A percentile compares a stretch with the other conserved stretches of the same genome.
Conservation (phyloP, 2,113 vertebrate genomes). For the Terrapene triunguis region DNA sequence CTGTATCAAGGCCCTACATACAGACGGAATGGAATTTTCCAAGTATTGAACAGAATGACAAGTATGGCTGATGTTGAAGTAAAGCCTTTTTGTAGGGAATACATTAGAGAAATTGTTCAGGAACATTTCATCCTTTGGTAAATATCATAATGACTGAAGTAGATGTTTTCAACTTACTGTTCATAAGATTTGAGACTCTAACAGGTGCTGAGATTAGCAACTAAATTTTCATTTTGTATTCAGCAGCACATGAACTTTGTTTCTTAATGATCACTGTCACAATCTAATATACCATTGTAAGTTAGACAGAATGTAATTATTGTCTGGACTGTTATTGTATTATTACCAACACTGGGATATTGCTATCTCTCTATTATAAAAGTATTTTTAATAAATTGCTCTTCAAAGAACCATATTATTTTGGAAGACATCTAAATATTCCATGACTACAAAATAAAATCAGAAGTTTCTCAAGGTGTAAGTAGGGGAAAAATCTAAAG, state of each 20-base stretch:
- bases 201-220: background rate
- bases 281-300: background rate
- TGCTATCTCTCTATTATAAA: background rate
- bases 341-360: background rate
- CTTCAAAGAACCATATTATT: background rate
- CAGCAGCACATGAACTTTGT: background rate
- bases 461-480: background rate
- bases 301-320: constrained; percentile 11
- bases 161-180: background rate
- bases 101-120: constrained; percentile 10
- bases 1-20: accelerated
- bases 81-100: background rate
- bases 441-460: background rate
- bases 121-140: background rate
- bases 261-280: background rate
- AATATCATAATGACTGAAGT: background rate
- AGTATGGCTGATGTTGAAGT: background rate
- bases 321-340: background rate
- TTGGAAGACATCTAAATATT: background rate
- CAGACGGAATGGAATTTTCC: background rate
- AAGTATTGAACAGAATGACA: background rate
- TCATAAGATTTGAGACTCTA: background rate
- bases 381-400: background rate
- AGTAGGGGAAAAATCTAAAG: background rate
- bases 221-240: constrained; percentile 22